phyloP scores from a whole-genome alignment of 2,113 vertebrate genomes.

The Motacilla tschutschensis region DNA sequence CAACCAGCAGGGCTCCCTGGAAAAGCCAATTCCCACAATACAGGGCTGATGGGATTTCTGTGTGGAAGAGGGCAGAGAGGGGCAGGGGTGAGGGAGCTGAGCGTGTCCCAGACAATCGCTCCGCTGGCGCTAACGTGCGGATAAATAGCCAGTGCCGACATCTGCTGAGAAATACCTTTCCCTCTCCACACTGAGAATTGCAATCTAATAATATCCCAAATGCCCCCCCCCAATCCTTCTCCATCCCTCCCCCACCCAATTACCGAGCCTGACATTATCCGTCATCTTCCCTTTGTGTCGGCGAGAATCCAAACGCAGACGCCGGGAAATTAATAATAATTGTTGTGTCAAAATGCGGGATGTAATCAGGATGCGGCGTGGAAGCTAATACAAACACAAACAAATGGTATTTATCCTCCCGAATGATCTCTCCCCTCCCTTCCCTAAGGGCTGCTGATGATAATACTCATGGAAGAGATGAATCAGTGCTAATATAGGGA shows the following conservation, averaged over 20 bases:
- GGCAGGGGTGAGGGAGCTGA: neutral
- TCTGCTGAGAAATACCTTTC: constrained; percentile 52
- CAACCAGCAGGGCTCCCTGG: rapidly evolving
- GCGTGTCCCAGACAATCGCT: neutral
- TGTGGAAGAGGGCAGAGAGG: neutral
- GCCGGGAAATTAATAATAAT: constrained; percentile 78
- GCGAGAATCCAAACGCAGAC: constrained; percentile 65
- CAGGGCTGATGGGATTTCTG: neutral
- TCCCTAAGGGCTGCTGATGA: constrained; percentile 42
- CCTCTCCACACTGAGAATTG: neutral
- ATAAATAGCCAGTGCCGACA: neutral
- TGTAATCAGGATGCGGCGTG: constrained; percentile 72
- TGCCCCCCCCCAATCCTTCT: neutral
- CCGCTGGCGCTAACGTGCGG: neutral
- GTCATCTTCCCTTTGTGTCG: constrained; percentile 69
- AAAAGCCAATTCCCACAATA: neutral
- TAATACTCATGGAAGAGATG: constrained; percentile 63
- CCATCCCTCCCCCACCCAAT: constrained; percentile 62
- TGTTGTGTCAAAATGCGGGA: constrained; percentile 67
- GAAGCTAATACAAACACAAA: constrained; percentile 78
- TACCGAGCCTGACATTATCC: constrained; percentile 68
- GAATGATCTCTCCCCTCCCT: constrained; percentile 59
- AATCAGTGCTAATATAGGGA: constrained; percentile 68
- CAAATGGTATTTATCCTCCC: constrained; percentile 75
- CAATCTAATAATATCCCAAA: constrained; percentile 61